Conservation (phyloP, 2,888 invertebrate genomes). For the Ophion obscuratus region DNA sequence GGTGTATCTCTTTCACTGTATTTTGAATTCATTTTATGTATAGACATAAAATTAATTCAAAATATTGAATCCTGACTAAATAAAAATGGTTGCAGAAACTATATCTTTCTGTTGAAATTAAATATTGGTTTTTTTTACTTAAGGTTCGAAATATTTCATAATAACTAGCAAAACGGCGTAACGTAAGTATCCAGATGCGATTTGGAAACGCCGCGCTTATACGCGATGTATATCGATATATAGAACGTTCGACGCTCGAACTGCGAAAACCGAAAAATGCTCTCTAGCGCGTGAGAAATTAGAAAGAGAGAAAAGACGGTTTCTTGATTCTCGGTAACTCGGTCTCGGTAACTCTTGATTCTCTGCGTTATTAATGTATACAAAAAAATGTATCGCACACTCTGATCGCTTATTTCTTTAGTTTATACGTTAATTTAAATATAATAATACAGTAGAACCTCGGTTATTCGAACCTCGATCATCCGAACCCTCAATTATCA, state of each 20-base stretch:
- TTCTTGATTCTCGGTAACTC: not conserved
- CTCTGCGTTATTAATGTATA: too few relatives aligned
- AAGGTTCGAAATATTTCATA: too few relatives aligned
- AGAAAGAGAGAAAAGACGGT: conserved; percentile 3
- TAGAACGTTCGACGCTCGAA: conserved; percentile 11
- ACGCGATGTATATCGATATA: conserved; percentile 13
- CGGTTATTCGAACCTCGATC: too few relatives aligned
- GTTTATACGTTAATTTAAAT: too few relatives aligned
- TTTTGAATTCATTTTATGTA: not conserved
- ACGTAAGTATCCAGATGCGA: not conserved
- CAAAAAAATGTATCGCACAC: too few relatives aligned
- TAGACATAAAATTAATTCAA: conserved; percentile 10
- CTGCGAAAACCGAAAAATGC: conserved; percentile 7
- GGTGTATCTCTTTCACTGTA: not conserved
- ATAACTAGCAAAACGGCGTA: too few relatives aligned
- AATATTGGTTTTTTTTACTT: too few relatives aligned
- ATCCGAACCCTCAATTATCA: too few relatives aligned
- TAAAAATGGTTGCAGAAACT: not conserved
- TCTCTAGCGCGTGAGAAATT: conserved; percentile 10
- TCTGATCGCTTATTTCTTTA: too few relatives aligned
- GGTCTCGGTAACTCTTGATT: not conserved
- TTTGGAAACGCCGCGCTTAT: conserved; percentile 16
- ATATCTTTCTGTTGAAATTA: too few relatives aligned
- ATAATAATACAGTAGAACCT: too few relatives aligned
- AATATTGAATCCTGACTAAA: not conserved